Conservation (phyloP, 2,797 vertebrate genomes). For the Acipenser oxyrinchus region DNA sequence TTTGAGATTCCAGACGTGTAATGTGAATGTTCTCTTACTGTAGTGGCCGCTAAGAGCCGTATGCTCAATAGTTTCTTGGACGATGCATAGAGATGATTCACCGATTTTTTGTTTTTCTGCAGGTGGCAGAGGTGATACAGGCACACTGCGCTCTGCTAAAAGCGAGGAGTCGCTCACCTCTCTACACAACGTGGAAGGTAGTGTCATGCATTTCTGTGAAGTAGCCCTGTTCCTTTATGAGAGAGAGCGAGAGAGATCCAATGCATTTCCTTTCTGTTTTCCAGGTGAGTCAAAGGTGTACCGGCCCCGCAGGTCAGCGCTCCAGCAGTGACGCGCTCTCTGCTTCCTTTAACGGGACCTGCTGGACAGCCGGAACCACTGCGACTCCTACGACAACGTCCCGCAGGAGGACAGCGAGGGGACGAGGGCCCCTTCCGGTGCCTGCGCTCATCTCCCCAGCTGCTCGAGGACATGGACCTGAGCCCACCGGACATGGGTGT, state of each 20-base stretch:
- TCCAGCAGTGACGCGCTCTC: conserved; percentile 94
- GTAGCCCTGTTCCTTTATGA: no score
- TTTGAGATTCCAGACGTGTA: no score
- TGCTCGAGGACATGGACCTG: conserved; percentile 87
- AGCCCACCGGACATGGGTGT: conserved; percentile 92
- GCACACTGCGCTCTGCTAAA: conserved; percentile 91
- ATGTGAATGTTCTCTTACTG: no score
- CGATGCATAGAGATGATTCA: background rate
- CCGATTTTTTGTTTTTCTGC: conserved; percentile 6
- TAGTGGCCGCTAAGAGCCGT: no score
- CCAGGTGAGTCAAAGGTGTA: conserved; percentile 88
- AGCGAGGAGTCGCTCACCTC: conserved; percentile 95
- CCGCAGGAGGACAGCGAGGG: conserved; percentile 72
- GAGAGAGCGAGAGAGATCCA: background rate
- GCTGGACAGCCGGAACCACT: conserved; percentile 77
- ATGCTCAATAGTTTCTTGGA: no score
- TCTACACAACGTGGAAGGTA: conserved; percentile 95
- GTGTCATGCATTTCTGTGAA: conserved; percentile 21
- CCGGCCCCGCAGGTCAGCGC: conserved; percentile 82
- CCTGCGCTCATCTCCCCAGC: conserved; percentile 85
- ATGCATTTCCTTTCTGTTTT: background rate
- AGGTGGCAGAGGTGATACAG: conserved; percentile 85
- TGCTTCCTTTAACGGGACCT: conserved; percentile 86
- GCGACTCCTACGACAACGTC: conserved; percentile 89
- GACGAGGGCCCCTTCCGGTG: conserved; percentile 84